These are phyloP conservation scores for Leptothorax acervorum DNA, from an alignment of 2,888 invertebrate genomes.

Conservation along the genomic window DNA sequence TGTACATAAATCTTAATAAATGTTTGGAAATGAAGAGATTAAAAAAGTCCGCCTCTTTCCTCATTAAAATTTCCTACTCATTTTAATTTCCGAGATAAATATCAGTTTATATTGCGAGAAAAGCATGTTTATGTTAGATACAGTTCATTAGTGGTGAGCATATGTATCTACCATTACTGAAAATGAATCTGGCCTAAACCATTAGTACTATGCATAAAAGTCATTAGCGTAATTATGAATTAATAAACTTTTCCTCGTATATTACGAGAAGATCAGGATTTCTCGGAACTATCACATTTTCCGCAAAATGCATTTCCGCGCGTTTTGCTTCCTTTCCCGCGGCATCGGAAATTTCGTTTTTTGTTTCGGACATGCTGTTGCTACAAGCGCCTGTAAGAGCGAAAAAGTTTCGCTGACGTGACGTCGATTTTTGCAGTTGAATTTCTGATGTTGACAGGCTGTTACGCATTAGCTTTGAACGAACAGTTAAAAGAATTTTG, in stretches of 20 bases:
- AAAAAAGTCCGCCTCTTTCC: background rate
- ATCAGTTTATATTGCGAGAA: background rate
- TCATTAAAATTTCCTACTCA: background rate
- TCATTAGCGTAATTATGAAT: background rate
- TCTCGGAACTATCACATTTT: background rate
- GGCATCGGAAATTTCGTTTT: slow-evolving; percentile 3
- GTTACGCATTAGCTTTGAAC: background rate
- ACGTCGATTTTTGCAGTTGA: slow-evolving; percentile 26
- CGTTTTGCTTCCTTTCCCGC: background rate
- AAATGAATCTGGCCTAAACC: background rate
- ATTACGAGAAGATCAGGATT: background rate
- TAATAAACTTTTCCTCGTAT: background rate
- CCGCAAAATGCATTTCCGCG: slow-evolving; percentile 8
- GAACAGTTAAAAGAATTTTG: background rate
- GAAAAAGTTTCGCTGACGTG: background rate
- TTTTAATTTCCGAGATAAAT: background rate
- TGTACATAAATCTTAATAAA: slow-evolving; percentile 16
- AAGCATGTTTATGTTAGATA: background rate
- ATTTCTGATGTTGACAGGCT: slow-evolving; percentile 11
- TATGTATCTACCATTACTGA: background rate
- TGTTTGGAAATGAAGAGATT: slow-evolving; percentile 15
- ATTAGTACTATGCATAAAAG: background rate
- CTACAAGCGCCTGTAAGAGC: background rate
- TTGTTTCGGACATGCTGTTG: background rate
- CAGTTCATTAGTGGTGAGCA: background rate